phyloP scores from a whole-genome alignment of 2,113 vertebrate species.

The Mungos mungo region DNA sequence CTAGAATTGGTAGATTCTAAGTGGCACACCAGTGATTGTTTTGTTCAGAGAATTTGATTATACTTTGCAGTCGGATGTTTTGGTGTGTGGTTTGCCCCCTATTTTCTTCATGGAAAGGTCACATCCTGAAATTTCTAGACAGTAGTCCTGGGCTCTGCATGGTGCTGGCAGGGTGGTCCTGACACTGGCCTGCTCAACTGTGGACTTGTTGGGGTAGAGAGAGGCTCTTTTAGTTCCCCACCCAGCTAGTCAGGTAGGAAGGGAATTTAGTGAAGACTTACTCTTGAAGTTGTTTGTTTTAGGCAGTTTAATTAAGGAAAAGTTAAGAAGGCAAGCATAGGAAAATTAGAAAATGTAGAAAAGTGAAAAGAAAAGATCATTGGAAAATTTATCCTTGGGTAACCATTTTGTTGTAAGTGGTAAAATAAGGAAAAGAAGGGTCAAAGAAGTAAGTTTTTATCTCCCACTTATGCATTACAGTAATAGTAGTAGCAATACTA shows the following conservation, averaged over 20 bases:
- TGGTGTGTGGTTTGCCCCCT: background rate
- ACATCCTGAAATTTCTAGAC: background rate
- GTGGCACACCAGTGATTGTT: background rate
- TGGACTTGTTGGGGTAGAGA: background rate
- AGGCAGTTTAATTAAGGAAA: background rate
- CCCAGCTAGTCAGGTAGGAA: background rate
- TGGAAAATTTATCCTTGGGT: background rate
- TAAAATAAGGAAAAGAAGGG: background rate
- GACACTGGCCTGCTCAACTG: background rate
- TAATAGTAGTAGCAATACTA: background rate
- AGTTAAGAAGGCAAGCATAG: background rate
- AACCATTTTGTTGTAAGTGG: background rate
- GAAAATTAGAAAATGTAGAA: background rate
- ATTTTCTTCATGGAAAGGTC: background rate
- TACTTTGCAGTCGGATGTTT: background rate
- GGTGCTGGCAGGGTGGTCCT: no score
- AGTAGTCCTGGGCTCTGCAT: rapidly evolving
- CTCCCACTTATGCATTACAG: background rate
- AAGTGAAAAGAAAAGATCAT: background rate
- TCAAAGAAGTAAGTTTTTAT: background rate
- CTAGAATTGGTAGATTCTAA: background rate
- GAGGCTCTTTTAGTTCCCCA: background rate
- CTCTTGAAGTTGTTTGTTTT: background rate
- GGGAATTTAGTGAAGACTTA: background rate
- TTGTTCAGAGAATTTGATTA: background rate